phyloP scores from a whole-genome alignment of 2,888 invertebrate genomes.

The Neoaliturus tenellus region DNA sequence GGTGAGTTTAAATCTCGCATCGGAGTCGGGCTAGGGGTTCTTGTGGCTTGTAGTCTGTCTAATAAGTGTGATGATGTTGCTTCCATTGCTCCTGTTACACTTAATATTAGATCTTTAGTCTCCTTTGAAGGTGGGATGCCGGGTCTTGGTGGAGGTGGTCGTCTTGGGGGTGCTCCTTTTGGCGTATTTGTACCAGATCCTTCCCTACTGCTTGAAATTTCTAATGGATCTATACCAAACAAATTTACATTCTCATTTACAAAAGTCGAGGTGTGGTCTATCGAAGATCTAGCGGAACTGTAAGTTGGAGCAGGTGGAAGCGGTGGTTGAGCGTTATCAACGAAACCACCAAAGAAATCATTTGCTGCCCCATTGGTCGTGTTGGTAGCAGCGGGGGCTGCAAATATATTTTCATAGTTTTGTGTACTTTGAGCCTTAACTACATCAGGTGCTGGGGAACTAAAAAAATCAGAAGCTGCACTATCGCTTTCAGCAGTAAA shows the following conservation, averaged over 20 bases:
- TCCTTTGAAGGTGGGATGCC: conserved; percentile 81
- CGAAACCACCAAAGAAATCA: conserved; percentile 44
- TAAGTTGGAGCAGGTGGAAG: conserved; percentile 27
- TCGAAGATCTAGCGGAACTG: conserved; percentile 33
- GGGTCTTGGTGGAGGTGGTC: conserved; percentile 69
- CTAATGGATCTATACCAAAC: conserved; percentile 71
- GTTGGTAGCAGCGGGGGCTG: conserved; percentile 20
- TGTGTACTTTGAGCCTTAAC: not conserved
- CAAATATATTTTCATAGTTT: conserved; percentile 63
- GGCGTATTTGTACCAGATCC: conserved; percentile 47
- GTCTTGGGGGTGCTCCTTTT: conserved; percentile 52
- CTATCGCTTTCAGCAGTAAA: conserved; percentile 56
- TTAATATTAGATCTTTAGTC: conserved; percentile 89
- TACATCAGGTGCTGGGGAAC: conserved; percentile 31
- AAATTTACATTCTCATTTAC: conserved; percentile 71
- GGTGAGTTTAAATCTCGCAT: conserved; percentile 89
- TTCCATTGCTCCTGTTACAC: conserved; percentile 92
- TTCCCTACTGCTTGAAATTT: conserved; percentile 69
- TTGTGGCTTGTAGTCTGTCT: conserved; percentile 88
- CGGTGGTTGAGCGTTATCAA: not conserved
- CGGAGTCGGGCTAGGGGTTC: conserved; percentile 92
- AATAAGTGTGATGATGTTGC: conserved; percentile 90
- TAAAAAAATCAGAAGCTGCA: conserved; percentile 65
- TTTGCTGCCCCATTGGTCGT: conserved; percentile 23
- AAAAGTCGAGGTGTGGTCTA: conserved; percentile 51